Evolutionary conservation across 2,113 vertebrate genomes (phyloP), one percentile per base, ranked within the genome.

Genomic region (Martes martes): DNA sequence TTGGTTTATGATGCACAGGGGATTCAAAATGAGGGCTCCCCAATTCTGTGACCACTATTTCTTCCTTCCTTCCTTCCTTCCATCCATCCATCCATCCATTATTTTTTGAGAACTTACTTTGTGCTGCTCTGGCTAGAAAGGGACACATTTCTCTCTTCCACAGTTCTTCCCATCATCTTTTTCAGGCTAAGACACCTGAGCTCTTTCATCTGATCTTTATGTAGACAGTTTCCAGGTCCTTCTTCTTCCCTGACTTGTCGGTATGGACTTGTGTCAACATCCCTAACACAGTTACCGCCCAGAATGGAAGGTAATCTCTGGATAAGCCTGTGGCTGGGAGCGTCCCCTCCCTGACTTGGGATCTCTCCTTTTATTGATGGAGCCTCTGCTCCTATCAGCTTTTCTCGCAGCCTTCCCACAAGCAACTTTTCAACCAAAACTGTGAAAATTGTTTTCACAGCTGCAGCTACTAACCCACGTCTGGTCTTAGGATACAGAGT

Each of bases 381-480:
- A 92, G 61, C 21, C 50, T 36, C 2, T 45, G 23, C 74, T 89
- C 93, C 31, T 59, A 89, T 80, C 52, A 69, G 88, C 67, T 50
- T 82, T 92, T 42, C 95, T 96, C 76, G 93, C 36, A 3, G 78
- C 21, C 63, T 91, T 96, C 76, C 76, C 82, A 93, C 31, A 81
- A 96, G 91, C 63, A 96, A 96, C 63, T 87, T 92, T 94, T 95
- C 90, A 94, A 96, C 90, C 24, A 33, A 95, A 96, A 92, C 92
- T 16, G 2, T 90, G 92, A 97, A 95, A 96, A 96, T 7, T 91
- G 80, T 97, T 98, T 98, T 97, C 84, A 95, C 83, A 95, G 90
- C 90, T 97, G 97, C 91, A 85, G 92, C 76, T 88, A 89, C 92
- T 96, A 92, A 96, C 74, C 61, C 80, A 94, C 90, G 69, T 90